These are phyloP conservation scores for Heliothis virescens DNA, from an alignment of 1,140 invertebrate species.

Conservation along the genomic window DNA sequence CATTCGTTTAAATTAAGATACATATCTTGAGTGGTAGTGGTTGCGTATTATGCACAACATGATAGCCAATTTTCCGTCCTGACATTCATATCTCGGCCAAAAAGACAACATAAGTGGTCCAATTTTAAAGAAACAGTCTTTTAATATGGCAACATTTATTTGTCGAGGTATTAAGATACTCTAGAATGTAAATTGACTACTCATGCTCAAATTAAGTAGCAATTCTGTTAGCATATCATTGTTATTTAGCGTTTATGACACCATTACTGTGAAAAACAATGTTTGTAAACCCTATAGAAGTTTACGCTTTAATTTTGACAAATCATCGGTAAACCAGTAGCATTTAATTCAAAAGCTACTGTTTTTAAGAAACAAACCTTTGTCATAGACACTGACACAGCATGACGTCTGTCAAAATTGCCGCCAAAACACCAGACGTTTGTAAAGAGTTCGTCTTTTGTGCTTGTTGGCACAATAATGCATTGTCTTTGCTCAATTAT, in stretches of 20 bases:
- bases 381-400: slow-evolving; percentile 65
- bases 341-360: slow-evolving; percentile 64
- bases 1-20: not conserved
- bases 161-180: not conserved
- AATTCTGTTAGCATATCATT: slow-evolving; percentile 5
- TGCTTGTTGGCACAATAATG: slow-evolving; percentile 61
- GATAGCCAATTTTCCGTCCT: not conserved
- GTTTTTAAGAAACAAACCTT: slow-evolving; percentile 53
- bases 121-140: not conserved
- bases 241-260: slow-evolving; percentile 18
- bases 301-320: slow-evolving; percentile 73
- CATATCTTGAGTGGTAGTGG: not conserved
- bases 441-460: slow-evolving; percentile 48
- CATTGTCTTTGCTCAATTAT: slow-evolving; percentile 81
- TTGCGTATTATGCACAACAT: not conserved
- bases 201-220: slow-evolving; percentile 5
- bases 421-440: slow-evolving; percentile 66
- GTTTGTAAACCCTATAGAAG: slow-evolving; percentile 2
- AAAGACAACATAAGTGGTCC: not conserved
- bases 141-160: not conserved
- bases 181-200: not conserved
- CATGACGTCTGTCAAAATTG: slow-evolving; percentile 73
- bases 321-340: slow-evolving; percentile 72
- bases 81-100: not conserved
- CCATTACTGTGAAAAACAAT: slow-evolving; percentile 7